These are phyloP conservation scores for Sphenodon punctatus DNA, from an alignment of 2,797 vertebrate species.

Conservation along the genomic window DNA sequence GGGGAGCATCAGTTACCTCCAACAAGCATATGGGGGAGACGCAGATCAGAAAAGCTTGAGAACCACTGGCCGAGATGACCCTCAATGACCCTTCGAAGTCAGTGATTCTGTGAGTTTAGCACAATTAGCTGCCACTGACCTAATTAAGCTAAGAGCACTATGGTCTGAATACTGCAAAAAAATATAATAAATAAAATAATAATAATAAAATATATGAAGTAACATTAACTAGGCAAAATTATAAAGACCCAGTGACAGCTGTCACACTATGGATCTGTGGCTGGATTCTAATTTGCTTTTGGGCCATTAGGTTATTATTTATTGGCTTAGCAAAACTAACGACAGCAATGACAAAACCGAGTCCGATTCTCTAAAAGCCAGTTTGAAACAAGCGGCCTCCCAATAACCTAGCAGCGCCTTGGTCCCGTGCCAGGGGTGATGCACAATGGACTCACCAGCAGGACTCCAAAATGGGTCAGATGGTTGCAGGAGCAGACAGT, in stretches of 20 bases:
- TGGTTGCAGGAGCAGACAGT: slow-evolving; percentile 90
- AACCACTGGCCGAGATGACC: no score
- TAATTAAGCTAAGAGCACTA: background rate
- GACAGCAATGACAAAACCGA: no score
- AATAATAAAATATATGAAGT: no score
- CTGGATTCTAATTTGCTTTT: background rate
- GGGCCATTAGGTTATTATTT: background rate
- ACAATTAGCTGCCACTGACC: background rate
- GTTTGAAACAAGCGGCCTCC: background rate
- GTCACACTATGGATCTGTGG: slow-evolving; percentile 9
- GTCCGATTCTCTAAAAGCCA: background rate
- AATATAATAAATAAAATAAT: no score
- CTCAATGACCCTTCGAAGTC: no score
- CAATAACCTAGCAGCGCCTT: background rate
- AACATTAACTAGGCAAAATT: background rate
- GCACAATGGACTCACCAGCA: slow-evolving; percentile 84
- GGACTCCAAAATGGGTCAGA: slow-evolving; percentile 92
- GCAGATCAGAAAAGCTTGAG: no score
- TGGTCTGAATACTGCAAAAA: background rate
- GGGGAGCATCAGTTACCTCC: no score
- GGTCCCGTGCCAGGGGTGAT: background rate
- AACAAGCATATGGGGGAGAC: no score
- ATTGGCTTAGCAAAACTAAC: no score
- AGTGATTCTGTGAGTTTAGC: background rate
- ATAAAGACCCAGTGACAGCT: background rate